Evolutionary conservation across 2,888 invertebrate species (phyloP), one percentile per base, ranked within the genome.

Genomic region (Diarsia dahlii): DNA sequence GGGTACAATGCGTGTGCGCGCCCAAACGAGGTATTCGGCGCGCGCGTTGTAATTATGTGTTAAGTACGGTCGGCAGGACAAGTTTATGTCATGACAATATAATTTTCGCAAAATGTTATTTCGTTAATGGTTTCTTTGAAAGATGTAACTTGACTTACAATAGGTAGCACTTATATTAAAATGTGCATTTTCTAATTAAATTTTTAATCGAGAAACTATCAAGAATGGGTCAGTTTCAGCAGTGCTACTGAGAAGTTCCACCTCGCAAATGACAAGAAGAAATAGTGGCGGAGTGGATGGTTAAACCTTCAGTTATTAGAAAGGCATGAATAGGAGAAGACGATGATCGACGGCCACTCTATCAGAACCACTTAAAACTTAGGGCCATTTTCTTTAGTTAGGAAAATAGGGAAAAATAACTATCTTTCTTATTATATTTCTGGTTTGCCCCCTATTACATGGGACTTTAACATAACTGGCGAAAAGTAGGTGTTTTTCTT

Each of bases 11-110:
- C 93, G 92, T 92, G 88, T 88, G 90, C 92, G 91, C 91, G 78
- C 87, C 92, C 92, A 92, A 93, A 94, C 93, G 93, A 94, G 93
- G 93, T 92, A 93, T 94, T 92, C 94, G 92, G 89, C 90, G 90
- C 87, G 90, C 89, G 87, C 91, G 89, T 89, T 86, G 91, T 94
- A 93, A 95, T 95, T 94, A 95, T 92, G 93, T 91, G 92, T 81
- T 88, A 89, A 79, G 93, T 94, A 95, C 90, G 74, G 91, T 89
- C 88, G 52, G 89, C 89, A 90, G 66, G 85, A 86, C 74, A 91
- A 88, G 60, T 66, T 66, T 23, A 28, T 56, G 52, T 34, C 45
- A 15, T 56, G 50, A 39, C 66, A 71, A 68, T 78, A n/a, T 73
- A 76, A 46, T 15, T 63, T 46, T 73, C 20, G 50, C 10, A 1